Evolutionary conservation across 2,888 invertebrate genomes (phyloP), one percentile per base, ranked within the genome.

Genomic region (Drosophila kambysellisi): DNA sequence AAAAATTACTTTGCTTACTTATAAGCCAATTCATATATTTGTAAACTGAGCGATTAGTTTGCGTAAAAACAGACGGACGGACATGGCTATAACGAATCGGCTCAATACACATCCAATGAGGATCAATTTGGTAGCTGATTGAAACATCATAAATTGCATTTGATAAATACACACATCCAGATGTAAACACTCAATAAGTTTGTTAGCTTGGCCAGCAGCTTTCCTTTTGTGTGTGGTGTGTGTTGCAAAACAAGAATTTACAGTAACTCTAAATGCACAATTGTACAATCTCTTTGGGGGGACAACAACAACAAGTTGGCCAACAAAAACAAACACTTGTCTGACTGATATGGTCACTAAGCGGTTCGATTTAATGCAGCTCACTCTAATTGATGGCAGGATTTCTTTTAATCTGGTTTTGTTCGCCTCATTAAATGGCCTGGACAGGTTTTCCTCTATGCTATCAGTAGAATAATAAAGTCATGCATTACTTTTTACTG

Each of bases 311-410:
- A 37, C 79, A 64, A 58, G 46, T 58, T 15, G 51, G 15, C 20
- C 54, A 39, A 51, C 43, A 48, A 37, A 57, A 61, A 39, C 52
- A 54, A 59, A 37, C n/a, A 52, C 37, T 52, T 59, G 76, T 68
- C 46, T 32, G 52, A 54, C 77, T 5, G 51, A 70, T 67, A 76
- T 76, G 81, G 76, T 53, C 39, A 46, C 33, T 29, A 12, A 43
- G 39, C 20, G 17, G 17, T 1, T 39, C 20, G n/a, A 17, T 48
- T 8, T 8, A 30, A 17, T 7, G n/a, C 11, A 54, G 33, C 35
- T 20, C 59, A 68, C 33, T 81, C 62, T 68, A 81, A 76, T 76
- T 76, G 57, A 64, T 33, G 41, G 56, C 71, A 68, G 76, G 81
- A 81, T 81, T 67, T 62, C 50, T 15, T 25, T 9, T 35, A 43